A percentile compares a stretch with the other conserved stretches of the same genome.
phyloP scores from a whole-genome alignment of 2,797 vertebrate genomes.

The Megalops cyprinoides region DNA sequence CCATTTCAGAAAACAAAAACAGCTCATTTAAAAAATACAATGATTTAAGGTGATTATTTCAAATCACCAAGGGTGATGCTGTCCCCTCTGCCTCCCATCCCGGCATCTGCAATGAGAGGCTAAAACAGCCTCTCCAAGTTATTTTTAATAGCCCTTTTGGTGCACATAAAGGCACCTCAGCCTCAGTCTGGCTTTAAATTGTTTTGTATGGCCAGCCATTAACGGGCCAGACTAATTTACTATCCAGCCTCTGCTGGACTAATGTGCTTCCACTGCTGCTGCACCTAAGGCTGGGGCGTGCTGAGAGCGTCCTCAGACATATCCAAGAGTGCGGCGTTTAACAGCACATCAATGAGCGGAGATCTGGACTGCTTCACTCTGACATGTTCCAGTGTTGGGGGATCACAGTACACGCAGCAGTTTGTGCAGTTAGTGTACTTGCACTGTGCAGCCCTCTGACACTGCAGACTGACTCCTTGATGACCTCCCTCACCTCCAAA shows the following conservation, averaged over 20 bases:
- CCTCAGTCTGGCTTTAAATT: constrained; percentile 22
- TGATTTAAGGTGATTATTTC: constrained; percentile 7
- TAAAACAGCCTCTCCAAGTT: constrained; percentile 22
- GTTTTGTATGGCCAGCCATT: constrained; percentile 23
- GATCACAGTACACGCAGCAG: background rate
- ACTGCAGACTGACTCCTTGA: constrained; percentile 41
- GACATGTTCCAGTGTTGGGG: background rate
- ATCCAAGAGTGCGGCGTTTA: background rate
- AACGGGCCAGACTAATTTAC: constrained; percentile 25
- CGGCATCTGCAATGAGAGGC: constrained; percentile 18
- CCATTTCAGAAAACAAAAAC: background rate
- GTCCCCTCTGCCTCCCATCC: background rate
- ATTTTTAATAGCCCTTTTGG: constrained; percentile 25
- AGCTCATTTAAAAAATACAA: background rate
- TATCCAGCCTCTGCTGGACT: background rate
- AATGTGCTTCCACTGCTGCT: background rate
- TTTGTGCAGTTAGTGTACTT: background rate
- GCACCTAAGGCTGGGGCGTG: background rate
- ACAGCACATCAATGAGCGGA: background rate
- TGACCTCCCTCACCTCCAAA: constrained; percentile 23
- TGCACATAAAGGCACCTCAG: constrained; percentile 12
- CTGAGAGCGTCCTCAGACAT: background rate
- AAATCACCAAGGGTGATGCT: background rate
- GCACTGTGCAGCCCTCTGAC: background rate
- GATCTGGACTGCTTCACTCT: background rate